Base-by-base conservation (phyloP, 2,888 invertebrate genomes). In the Apamea anceps region DNA sequence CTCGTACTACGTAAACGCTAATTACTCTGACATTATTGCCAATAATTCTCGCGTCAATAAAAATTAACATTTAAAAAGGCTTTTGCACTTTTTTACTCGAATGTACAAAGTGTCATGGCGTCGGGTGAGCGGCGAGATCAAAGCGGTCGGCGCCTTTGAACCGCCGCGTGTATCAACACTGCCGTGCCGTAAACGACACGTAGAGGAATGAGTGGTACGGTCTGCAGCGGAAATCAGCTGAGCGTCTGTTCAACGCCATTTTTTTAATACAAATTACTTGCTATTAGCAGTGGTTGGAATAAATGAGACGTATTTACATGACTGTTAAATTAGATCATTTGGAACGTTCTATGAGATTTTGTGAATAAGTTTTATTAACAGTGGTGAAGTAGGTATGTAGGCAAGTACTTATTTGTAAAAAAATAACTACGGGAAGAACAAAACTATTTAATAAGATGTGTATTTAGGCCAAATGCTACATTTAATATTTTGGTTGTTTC, bases 121-220 rank as follows among this genome's bases (percentile, higher is more conserved):
- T 89, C 91, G 88, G 84, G 88, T 85, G 85, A 88, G 92, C 94
- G 94, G 94, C 87, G 90, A 93, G 92, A 93, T 95, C 93, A 95
- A 95, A 95, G 94, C 83, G 77, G 81, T 90, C 95, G 95, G 94
- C 88, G 75, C 89, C 91, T 95, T 95, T 95, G 93, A 94, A 90
- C 93, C 91, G 89, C 88, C 88, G 89, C 87, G 87, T 91, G 91
- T 92, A 93, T 93, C 92, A 91, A 91, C 91, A 91, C 92, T 85
- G 91, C 90, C 91, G 90, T 89, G 91, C 90, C 92, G 93, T 92
- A 92, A 93, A 93, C 92, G 94, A 93, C 93, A 93, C 94, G 93
- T 91, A 88, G 82, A 88, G 87, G 89, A 88, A 90, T 90, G 90
- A 89, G 86, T 87, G 90, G 89, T 89, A 89, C 80, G 75, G 90